phyloP scores from a whole-genome alignment of 2,888 invertebrate species.

The Phragmatobia fuliginosa region DNA sequence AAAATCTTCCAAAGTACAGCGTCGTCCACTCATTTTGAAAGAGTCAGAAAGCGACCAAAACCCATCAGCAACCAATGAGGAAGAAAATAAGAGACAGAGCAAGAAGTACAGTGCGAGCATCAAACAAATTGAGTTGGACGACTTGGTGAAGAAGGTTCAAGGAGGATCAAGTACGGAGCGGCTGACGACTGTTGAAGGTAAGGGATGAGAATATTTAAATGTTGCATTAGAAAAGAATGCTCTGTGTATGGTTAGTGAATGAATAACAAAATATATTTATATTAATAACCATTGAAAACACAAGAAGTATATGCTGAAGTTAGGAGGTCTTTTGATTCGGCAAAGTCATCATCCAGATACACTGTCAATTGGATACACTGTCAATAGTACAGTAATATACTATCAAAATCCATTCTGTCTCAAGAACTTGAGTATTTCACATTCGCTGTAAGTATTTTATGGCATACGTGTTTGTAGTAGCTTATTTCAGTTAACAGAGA shows the following conservation, averaged over 20 bases:
- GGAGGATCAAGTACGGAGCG: constrained; percentile 68
- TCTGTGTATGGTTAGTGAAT: not conserved
- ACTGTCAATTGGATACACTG: not conserved
- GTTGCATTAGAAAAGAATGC: not conserved
- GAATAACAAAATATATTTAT: not conserved
- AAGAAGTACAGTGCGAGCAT: constrained; percentile 81
- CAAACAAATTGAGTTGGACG: constrained; percentile 77
- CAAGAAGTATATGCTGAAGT: not conserved
- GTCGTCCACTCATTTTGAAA: constrained; percentile 75
- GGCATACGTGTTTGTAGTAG: not conserved
- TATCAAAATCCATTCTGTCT: not conserved
- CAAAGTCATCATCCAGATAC: not conserved
- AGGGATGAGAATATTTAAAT: constrained; percentile 19
- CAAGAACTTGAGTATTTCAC: too few relatives aligned
- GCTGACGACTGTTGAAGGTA: constrained; percentile 67
- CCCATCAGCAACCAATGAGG: constrained; percentile 78
- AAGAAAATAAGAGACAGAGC: constrained; percentile 79
- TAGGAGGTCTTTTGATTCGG: not conserved
- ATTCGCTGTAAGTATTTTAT: not conserved
- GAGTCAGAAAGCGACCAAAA: constrained; percentile 71
- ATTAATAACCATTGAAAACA: not conserved
- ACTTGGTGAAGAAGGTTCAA: constrained; percentile 65
- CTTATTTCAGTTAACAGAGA: not conserved
- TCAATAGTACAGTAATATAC: too few relatives aligned
- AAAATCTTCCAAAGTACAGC: constrained; percentile 64